Conservation (phyloP, 2,797 vertebrate genomes). For the Gymnothorax reevesii region DNA sequence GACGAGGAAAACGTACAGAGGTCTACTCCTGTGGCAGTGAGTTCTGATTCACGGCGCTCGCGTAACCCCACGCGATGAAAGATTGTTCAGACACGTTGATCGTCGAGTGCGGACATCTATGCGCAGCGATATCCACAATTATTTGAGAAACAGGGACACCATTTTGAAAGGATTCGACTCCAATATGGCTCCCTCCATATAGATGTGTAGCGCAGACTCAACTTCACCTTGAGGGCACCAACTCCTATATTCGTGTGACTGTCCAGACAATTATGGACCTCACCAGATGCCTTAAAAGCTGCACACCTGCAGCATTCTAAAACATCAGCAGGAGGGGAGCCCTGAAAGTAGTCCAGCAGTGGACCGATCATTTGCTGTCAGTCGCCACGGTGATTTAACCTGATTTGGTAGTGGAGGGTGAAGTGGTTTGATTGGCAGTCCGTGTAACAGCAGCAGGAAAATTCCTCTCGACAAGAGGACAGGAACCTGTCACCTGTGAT, state of each 20-base stretch:
- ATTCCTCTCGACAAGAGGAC: background rate
- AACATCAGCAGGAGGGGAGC: background rate
- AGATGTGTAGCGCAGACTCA: too few relatives aligned
- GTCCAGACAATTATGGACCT: too few relatives aligned
- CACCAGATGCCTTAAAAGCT: too few relatives aligned
- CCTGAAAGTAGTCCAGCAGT: background rate
- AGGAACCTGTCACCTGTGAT: background rate
- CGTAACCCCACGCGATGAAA: background rate
- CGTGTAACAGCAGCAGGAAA: background rate
- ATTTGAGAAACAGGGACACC: too few relatives aligned
- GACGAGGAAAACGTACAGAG: conserved; percentile 18
- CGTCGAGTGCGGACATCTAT: background rate
- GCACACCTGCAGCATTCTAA: background rate
- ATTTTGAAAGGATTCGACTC: too few relatives aligned
- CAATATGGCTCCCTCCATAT: too few relatives aligned
- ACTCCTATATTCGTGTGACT: too few relatives aligned
- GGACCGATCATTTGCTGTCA: background rate
- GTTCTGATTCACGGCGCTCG: conserved; percentile 4
- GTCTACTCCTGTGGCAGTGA: conserved; percentile 10
- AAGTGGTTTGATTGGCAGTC: background rate
- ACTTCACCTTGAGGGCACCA: too few relatives aligned
- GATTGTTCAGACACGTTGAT: background rate
- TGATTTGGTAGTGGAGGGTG: background rate
- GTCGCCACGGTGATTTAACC: background rate
- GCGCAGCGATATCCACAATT: too few relatives aligned